Evolutionary conservation across 2,797 vertebrate genomes (phyloP), one percentile per base, ranked within the genome.

Genomic region (Eremophila alpestris): DNA sequence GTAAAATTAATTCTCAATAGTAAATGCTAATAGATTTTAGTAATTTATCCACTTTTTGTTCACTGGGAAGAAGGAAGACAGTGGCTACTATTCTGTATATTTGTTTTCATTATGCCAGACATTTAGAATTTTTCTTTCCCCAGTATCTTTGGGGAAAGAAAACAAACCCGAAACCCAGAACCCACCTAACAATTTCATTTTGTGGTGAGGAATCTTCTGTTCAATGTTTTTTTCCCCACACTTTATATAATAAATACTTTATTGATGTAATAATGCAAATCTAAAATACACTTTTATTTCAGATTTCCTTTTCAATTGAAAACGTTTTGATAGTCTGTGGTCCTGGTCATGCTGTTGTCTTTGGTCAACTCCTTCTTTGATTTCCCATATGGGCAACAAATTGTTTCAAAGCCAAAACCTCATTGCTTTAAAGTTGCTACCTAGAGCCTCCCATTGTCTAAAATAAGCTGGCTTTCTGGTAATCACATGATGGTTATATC

Each of bases 401-500:
- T 56, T 43, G 7, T n/a, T 87, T 46, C 24, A 79, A 60, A 89
- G 9, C 20, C 45, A 60, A 71, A 87, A 75, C 10, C 4, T 8
- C 30, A 49, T 18, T n/a, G 60, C 16, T 77, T 76, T 73, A 18
- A 1, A 54, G 27, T 19, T 64, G 38, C 52, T 89, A 58, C 83
- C 82, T 82, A 77, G 71, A 86, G 52, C 49, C 21, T 91, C 26
- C 29, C 41, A 64, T 48, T 90, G 75, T 68, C n/a, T 65, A 82
- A 87, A 89, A 94, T 19, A 56, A 89, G 56, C 78, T 94, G 7
- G 48, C 41, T 82, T 98, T 97, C 92, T 96, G 78, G 20, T 84
- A 93, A 95, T 87, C 95, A 95, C 92, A 87, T 92, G 90, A 89
- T 78, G 49, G 41, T 67, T 83, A 60, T 68, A 77, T 85, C 79